Percentiles rank a stretch among this genome's conserved stretches.
These are phyloP conservation scores for Meles meles DNA, from an alignment of 2,113 vertebrate genomes.

Conservation along the genomic window DNA sequence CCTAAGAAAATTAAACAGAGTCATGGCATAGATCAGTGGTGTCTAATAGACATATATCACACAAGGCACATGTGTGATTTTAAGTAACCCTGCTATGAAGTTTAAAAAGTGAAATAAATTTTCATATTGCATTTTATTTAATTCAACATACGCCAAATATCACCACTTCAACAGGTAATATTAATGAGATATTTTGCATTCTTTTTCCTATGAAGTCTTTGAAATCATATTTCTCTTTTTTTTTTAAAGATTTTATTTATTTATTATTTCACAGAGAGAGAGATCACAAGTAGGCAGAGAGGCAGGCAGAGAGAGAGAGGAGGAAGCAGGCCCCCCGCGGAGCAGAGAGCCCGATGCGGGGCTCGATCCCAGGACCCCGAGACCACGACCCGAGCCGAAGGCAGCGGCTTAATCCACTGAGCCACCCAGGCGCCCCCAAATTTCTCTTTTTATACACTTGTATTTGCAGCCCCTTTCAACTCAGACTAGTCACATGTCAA, in stretches of 20 bases:
- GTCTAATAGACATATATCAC: background rate
- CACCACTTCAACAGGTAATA: background rate
- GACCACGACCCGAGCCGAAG: no score
- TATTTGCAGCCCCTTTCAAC: background rate
- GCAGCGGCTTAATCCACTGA: no score
- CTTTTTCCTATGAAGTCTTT: background rate
- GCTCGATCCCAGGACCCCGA: no score
- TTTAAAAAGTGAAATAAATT: background rate
- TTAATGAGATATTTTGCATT: background rate
- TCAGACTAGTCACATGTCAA: background rate
- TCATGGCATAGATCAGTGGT: no score
- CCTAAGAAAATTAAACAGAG: background rate
- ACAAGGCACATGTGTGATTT: background rate
- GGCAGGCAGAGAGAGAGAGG: no score
- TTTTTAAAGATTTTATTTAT: no score
- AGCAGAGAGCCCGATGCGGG: no score
- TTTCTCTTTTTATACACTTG: background rate
- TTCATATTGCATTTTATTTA: background rate
- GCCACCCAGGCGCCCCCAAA: no score
- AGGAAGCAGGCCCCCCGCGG: no score
- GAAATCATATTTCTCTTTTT: background rate
- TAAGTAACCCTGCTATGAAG: background rate
- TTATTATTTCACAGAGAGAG: no score
- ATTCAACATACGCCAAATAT: background rate
- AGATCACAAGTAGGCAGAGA: no score